Evolutionary conservation across 2,888 invertebrate genomes (phyloP).

Genomic region (Tribolium freemani): DNA sequence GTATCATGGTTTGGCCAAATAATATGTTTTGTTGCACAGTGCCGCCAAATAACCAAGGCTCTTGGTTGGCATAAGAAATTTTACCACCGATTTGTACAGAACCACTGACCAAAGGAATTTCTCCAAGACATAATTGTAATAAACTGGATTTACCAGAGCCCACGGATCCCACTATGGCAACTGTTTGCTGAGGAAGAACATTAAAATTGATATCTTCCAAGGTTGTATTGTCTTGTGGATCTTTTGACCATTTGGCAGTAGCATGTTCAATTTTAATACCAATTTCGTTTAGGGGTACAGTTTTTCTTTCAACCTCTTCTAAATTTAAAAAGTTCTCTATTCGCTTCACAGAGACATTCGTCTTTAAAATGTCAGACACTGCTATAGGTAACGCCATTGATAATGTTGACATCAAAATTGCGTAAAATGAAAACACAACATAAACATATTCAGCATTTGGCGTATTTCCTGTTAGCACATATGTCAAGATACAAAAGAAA

Average conservation of each 20-base stretch:
- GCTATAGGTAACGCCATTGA: constrained; percentile 88
- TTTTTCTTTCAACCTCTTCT: constrained; percentile 59
- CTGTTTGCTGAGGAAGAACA: constrained; percentile 72
- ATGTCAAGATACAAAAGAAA: constrained; percentile 83
- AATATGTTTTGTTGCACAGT: constrained; percentile 90
- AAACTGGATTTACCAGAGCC: constrained; percentile 73
- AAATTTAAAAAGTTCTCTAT: constrained; percentile 71
- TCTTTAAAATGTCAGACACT: constrained; percentile 83
- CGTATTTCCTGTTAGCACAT: constrained; percentile 76
- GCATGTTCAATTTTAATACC: constrained; percentile 69
- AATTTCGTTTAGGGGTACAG: background rate
- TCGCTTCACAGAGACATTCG: constrained; percentile 77
- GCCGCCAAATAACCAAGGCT: constrained; percentile 85
- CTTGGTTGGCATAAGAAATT: constrained; percentile 83
- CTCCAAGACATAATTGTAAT: constrained; percentile 74
- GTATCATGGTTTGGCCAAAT: constrained; percentile 82
- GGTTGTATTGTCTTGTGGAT: constrained; percentile 70
- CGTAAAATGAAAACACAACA: constrained; percentile 89
- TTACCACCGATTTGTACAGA: constrained; percentile 76
- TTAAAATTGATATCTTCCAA: constrained; percentile 75
- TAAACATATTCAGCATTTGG: constrained; percentile 87
- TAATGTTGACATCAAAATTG: constrained; percentile 83
- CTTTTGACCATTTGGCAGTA: constrained; percentile 74
- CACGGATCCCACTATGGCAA: constrained; percentile 74
- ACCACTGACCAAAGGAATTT: constrained; percentile 78